Percentiles rank a stretch among this genome's conserved stretches.
Conservation (phyloP, 2,797 vertebrate genomes). For the Heterohyrax brucei region DNA sequence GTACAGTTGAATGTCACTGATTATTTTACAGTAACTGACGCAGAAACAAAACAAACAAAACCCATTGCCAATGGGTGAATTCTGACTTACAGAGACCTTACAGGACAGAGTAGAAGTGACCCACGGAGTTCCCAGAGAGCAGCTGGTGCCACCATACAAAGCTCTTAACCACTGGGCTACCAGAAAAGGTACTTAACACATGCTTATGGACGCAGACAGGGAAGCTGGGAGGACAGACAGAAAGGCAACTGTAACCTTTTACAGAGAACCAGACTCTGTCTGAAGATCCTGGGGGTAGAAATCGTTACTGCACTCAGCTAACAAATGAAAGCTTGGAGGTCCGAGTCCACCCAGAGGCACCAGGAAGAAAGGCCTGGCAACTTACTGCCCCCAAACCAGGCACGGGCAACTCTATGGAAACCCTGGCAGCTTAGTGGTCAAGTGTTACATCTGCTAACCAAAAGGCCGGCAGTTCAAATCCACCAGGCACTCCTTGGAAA, state of each 20-base stretch:
- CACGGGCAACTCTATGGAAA: background rate
- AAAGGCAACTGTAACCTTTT: background rate
- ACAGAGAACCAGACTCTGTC: background rate
- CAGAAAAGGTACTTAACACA: background rate
- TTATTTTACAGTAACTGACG: background rate
- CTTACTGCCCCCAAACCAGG: background rate
- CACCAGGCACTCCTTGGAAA: too few relatives aligned
- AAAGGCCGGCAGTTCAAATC: too few relatives aligned
- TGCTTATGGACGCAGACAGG: background rate
- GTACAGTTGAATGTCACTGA: fast-evolving
- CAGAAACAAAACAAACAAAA: background rate
- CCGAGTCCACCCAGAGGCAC: background rate
- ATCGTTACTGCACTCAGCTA: background rate
- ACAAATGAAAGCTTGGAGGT: background rate
- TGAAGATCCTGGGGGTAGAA: background rate
- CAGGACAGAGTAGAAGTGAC: too few relatives aligned
- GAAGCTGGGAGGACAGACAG: background rate
- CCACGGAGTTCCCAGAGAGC: too few relatives aligned
- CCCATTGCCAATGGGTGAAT: too few relatives aligned
- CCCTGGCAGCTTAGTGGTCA: too few relatives aligned
- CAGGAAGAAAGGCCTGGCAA: background rate
- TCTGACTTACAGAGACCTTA: too few relatives aligned
- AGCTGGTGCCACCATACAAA: too few relatives aligned
- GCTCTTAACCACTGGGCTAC: too few relatives aligned
- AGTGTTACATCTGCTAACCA: too few relatives aligned